Evolutionary conservation across 2,888 invertebrate species (phyloP).

Genomic region (Brachyptera risi): DNA sequence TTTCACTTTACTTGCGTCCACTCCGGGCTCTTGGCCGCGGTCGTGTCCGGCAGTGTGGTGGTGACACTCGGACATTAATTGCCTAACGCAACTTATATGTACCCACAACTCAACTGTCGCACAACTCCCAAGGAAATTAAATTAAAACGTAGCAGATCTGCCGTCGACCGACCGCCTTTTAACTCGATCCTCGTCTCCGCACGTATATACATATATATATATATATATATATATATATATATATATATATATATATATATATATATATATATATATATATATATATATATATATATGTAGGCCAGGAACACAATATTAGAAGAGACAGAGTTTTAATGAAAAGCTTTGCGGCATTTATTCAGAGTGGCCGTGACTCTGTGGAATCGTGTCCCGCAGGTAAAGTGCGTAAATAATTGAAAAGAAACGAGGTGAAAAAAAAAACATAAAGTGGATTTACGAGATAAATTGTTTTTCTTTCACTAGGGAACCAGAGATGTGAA

Average conservation of each 20-base stretch:
- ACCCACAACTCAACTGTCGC: conserved; percentile 18
- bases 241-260: no score
- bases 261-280: no score
- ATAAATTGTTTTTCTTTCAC: neutral
- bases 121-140: conserved; percentile 4
- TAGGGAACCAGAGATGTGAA: no score
- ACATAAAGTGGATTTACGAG: neutral
- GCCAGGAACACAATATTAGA: neutral
- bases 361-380: neutral
- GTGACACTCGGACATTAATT: conserved; percentile 17
- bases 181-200: neutral
- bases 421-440: conserved; percentile 1
- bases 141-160: conserved; percentile 15
- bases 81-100: conserved; percentile 20
- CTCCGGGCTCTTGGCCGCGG: no score
- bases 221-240: no score
- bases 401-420: conserved; percentile 1
- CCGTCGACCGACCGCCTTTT: neutral
- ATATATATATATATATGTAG: no score
- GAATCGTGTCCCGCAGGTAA: neutral
- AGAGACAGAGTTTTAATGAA: neutral
- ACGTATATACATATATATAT: no score
- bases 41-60: no score
- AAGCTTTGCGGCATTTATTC: neutral
- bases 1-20: no score